Evolutionary conservation across 53 echinoderm and acorn worm species (phyloP), one percentile per base, ranked within the genome.

Genomic region (Arbacia lixula): DNA sequence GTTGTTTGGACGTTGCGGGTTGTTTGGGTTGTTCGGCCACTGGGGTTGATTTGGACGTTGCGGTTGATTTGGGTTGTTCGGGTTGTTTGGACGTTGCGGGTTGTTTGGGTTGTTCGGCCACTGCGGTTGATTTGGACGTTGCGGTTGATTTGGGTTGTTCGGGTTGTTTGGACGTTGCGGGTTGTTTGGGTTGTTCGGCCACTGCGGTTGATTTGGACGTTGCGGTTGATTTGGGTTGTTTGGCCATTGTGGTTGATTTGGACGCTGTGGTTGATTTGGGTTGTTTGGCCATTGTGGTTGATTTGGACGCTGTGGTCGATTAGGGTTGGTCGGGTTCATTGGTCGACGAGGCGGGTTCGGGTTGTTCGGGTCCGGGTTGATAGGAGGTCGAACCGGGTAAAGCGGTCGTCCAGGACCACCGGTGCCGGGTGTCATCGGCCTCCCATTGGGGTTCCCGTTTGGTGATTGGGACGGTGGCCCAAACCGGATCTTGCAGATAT

Each of bases 401-500:
- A 21, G 24, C 57, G 76, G 56, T 27, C 8, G 29, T 28, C 33
- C 33, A 10, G 72, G 72, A n/a, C n/a, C n/a, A n/a, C n/a, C n/a
- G 72, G 16, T 46, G 51, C 68, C 41, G 25, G 68, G 25, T 36
- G 68, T 36, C 36, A 22, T 39, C 67, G 4, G 46, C 8, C 46
- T 6, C 6, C 46, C 46, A 46, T 6, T n/a, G n/a, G n/a, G n/a
- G n/a, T n/a, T 9, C 37, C 2, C 20, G 22, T 49, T 49, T 0
- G 52, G 33, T 49, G 28, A 25, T n/a, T 9, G 31, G 38, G 26
- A 46, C 12, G 72, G 49, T 12, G 72, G 72, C 24, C 72, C 72
- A 12, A 72, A 50, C 14, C 72, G 72, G 31, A 72, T 27, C 50
- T 72, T 50, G 72, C 79, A 79, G 42, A 79, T 12, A 42, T 16